phyloP scores from a whole-genome alignment of 1,140 invertebrate species.

The Helicoverpa zea region DNA sequence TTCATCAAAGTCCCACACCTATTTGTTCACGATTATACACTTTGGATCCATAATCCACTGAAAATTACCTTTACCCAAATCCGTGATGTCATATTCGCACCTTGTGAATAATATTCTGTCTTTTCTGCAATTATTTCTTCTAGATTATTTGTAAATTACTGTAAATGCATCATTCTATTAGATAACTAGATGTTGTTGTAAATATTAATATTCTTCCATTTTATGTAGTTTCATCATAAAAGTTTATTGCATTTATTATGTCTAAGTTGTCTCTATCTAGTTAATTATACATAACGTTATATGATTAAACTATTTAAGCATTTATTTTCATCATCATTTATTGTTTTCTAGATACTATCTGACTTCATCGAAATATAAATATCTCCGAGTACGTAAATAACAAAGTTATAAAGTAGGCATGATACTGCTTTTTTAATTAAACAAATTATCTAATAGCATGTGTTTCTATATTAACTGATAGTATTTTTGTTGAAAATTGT shows the following conservation, averaged over 20 bases:
- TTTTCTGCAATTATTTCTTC: slow-evolving; percentile 67
- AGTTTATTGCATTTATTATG: slow-evolving; percentile 34
- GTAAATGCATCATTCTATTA: slow-evolving; percentile 43
- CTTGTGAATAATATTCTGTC: slow-evolving; percentile 83
- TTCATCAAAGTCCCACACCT: slow-evolving; percentile 77
- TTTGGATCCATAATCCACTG: slow-evolving; percentile 63
- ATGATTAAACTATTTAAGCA: slow-evolving; percentile 23
- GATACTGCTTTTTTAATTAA: slow-evolving; percentile 15
- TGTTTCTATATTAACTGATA: background rate
- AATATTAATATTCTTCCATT: slow-evolving; percentile 45
- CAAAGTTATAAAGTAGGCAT: slow-evolving; percentile 47
- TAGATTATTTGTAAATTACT: slow-evolving; percentile 62
- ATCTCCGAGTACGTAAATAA: slow-evolving; percentile 54
- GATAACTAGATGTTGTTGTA: slow-evolving; percentile 45
- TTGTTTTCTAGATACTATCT: slow-evolving; percentile 53
- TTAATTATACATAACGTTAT: slow-evolving; percentile 44
- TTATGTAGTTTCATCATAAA: slow-evolving; percentile 43
- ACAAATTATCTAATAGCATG: slow-evolving; percentile 31
- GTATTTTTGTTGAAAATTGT: no score
- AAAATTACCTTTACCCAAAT: slow-evolving; percentile 57
- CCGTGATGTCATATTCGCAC: slow-evolving; percentile 77
- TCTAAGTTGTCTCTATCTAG: slow-evolving; percentile 44
- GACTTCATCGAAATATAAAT: slow-evolving; percentile 53
- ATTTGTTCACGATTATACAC: slow-evolving; percentile 70
- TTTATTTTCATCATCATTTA: slow-evolving; percentile 49